Evolutionary conservation across 2,113 vertebrate species (phyloP).

Genomic region (Zosterops borbonicus): DNA sequence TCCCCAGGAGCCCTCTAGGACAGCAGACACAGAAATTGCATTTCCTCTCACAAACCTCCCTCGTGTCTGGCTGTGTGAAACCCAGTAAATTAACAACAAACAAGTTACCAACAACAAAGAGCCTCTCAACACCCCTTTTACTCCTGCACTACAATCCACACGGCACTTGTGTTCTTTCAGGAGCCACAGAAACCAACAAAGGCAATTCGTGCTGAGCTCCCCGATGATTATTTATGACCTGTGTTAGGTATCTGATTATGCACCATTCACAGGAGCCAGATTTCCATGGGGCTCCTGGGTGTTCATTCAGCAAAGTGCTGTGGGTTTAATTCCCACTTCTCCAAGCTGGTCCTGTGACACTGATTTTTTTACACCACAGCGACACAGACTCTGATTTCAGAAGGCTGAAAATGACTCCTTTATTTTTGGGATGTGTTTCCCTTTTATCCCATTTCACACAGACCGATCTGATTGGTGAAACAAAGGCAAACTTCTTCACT

Average conservation of each 20-base stretch:
- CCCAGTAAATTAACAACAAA: not conserved
- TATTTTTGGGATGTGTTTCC: too few species aligned
- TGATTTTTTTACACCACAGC: too few species aligned
- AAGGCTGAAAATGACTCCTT: too few species aligned
- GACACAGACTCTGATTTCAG: too few species aligned
- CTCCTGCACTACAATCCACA: not conserved
- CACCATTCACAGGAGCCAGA: not conserved
- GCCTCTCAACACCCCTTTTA: not conserved
- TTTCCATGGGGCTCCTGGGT: not conserved
- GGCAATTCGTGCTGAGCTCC: not conserved
- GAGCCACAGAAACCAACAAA: not conserved
- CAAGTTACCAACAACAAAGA: not conserved
- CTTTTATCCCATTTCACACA: too few species aligned
- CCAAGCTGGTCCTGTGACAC: fast-evolving
- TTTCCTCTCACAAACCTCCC: not conserved
- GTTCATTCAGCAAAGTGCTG: not conserved
- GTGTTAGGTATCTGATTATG: not conserved
- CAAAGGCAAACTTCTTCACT: too few species aligned
- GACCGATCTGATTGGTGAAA: too few species aligned
- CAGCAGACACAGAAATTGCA: not conserved
- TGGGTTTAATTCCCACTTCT: not conserved
- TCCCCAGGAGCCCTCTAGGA: not conserved
- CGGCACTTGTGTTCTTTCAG: not conserved
- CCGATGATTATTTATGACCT: not conserved
- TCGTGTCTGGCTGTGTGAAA: fast-evolving